Evolutionary conservation across 2,888 invertebrate genomes (phyloP).

Genomic region (Ypsolopha scabrella): DNA sequence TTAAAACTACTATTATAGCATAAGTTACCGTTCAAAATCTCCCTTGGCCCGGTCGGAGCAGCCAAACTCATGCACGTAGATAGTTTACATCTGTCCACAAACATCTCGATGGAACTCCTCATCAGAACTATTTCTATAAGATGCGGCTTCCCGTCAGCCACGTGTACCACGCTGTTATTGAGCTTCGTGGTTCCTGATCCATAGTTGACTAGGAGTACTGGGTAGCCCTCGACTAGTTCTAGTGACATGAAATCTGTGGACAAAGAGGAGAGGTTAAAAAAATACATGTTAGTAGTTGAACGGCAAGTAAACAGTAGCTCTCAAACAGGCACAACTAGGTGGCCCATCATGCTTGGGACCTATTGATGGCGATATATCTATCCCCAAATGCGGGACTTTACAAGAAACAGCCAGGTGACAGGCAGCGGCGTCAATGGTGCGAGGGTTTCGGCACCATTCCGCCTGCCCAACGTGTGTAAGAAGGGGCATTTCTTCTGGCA

Average conservation of each 20-base stretch:
- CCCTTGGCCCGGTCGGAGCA: slow-evolving; percentile 77
- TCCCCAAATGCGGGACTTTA: no score
- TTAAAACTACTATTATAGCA: not conserved
- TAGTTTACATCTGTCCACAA: slow-evolving; percentile 80
- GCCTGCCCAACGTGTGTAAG: no score
- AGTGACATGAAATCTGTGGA: slow-evolving; percentile 88
- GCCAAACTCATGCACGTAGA: slow-evolving; percentile 79
- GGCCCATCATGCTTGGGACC: no score
- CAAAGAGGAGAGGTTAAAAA: slow-evolving; percentile 9
- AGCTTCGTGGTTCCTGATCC: slow-evolving; percentile 84
- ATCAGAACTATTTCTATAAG: slow-evolving; percentile 83
- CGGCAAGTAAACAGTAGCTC: no score
- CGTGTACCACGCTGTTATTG: slow-evolving; percentile 76
- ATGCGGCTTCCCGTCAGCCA: slow-evolving; percentile 90
- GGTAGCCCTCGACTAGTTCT: slow-evolving; percentile 86
- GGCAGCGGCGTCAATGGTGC: no score
- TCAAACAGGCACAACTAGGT: no score
- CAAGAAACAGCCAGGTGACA: no score
- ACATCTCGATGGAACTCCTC: slow-evolving; percentile 77
- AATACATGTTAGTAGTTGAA: no score
- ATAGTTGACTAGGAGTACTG: slow-evolving; percentile 86
- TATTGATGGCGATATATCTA: no score
- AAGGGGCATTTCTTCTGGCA: no score
- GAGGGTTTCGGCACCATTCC: no score
- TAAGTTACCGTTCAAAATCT: slow-evolving; percentile 75